A percentile compares a stretch with the other conserved stretches of the same genome.
Conservation (phyloP, 1,140 invertebrate genomes). For the Atopsyche davidsoni region DNA sequence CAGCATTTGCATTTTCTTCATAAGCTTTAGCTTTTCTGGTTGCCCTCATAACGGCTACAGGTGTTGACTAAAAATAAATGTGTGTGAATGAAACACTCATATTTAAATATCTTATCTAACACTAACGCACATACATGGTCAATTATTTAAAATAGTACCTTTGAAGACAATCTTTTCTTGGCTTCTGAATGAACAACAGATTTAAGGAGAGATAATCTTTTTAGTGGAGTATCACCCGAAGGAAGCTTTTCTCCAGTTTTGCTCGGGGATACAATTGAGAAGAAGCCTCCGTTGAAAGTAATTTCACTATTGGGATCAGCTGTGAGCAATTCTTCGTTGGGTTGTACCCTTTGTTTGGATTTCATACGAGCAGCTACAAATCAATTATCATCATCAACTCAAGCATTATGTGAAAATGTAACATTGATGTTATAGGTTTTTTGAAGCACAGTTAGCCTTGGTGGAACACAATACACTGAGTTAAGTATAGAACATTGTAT, state of each 20-base stretch:
- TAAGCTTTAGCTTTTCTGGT: background rate
- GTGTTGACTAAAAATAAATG: slow-evolving; percentile 2
- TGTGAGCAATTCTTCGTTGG: background rate
- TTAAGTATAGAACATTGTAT: no score
- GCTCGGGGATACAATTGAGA: slow-evolving; percentile 21
- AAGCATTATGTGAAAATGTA: no score
- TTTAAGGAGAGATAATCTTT: slow-evolving; percentile 9
- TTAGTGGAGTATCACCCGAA: slow-evolving; percentile 1
- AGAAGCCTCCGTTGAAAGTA: slow-evolving; percentile 25
- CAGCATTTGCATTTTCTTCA: background rate
- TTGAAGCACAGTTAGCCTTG: no score
- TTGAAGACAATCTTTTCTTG: slow-evolving; percentile 15
- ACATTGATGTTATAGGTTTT: no score
- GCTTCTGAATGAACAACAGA: slow-evolving; percentile 22
- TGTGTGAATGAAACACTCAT: background rate
- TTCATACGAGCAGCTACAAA: slow-evolving; percentile 25
- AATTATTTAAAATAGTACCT: background rate
- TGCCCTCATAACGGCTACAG: slow-evolving; percentile 9
- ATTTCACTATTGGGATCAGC: slow-evolving; percentile 4
- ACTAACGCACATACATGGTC: background rate
- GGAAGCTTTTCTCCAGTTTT: slow-evolving; percentile 8
- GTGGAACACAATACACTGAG: no score
- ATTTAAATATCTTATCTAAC: background rate
- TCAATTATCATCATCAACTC: no score
- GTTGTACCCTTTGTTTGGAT: slow-evolving; percentile 12